These are phyloP conservation scores for Entomobrya multifasciata DNA, from an alignment of 2,888 invertebrate genomes.

Conservation along the genomic window DNA sequence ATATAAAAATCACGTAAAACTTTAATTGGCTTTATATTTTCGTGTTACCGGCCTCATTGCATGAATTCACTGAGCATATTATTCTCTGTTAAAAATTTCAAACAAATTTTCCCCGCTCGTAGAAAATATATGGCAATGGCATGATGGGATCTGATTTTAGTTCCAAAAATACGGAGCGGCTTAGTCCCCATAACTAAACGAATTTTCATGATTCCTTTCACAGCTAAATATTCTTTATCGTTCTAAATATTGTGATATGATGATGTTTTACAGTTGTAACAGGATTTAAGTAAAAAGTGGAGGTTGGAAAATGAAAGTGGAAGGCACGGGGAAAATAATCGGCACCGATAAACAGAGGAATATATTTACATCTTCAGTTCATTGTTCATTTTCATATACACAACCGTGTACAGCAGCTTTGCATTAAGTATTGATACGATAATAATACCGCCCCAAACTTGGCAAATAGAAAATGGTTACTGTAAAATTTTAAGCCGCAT, in stretches of 20 bases:
- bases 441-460: neutral
- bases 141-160: too few relatives aligned
- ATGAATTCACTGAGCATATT: neutral
- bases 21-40: constrained; percentile 14
- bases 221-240: constrained; percentile 28
- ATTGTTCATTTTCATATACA: neutral
- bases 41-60: neutral
- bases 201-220: neutral
- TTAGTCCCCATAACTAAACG: constrained; percentile 15
- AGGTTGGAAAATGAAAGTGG: neutral
- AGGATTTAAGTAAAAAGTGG: constrained; percentile 16
- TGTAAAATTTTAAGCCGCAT: constrained; percentile 21
- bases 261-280: constrained; percentile 20
- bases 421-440: neutral
- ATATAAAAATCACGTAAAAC: neutral
- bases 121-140: too few relatives aligned
- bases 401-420: constrained; percentile 1
- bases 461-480: neutral
- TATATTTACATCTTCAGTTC: neutral
- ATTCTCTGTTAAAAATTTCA: neutral
- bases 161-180: neutral
- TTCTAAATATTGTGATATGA: constrained; percentile 38
- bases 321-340: neutral
- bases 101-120: too few relatives aligned
- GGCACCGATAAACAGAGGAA: neutral